A percentile compares a stretch with the other conserved stretches of the same genome.
phyloP scores from a whole-genome alignment of 92 coral and sea anemone genomes.

The Metridium senile region DNA sequence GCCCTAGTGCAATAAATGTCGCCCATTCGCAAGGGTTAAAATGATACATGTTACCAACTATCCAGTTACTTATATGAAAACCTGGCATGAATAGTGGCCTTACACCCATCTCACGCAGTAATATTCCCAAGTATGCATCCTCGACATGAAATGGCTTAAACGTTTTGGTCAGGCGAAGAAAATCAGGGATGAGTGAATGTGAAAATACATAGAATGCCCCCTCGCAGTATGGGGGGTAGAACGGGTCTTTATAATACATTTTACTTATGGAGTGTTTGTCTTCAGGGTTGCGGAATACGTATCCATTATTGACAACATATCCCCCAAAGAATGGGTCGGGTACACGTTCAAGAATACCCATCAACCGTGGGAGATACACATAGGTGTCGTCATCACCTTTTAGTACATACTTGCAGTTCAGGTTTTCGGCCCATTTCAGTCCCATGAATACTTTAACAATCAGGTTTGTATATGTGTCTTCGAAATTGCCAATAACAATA shows the following conservation, averaged over 20 bases:
- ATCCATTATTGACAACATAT: constrained; percentile 33
- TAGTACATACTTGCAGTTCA: constrained; percentile 35
- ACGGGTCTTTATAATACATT: constrained; percentile 21
- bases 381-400: constrained; percentile 68
- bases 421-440: constrained; percentile 43
- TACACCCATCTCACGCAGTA: constrained; percentile 39
- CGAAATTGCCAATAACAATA: constrained; percentile 53
- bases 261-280: constrained; percentile 56
- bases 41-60: constrained; percentile 2
- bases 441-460: constrained; percentile 68
- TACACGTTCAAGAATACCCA: constrained; percentile 33
- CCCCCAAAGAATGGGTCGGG: constrained; percentile 62
- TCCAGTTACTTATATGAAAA: constrained; percentile 44
- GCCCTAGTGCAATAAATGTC: constrained; percentile 39
- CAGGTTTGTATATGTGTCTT: constrained; percentile 44
- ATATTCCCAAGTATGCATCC: constrained; percentile 61
- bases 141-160: constrained; percentile 53
- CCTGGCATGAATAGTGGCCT: constrained; percentile 38
- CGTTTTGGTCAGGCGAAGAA: constrained; percentile 32
- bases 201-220: constrained; percentile 58
- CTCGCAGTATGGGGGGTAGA: constrained; percentile 58
- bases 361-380: constrained; percentile 35
- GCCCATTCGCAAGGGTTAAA: constrained; percentile 45
- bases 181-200: constrained; percentile 37
- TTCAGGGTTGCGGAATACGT: constrained; percentile 39